These are phyloP conservation scores for Macrotus californicus DNA, from an alignment of 2,113 vertebrate species.

Conservation along the genomic window DNA sequence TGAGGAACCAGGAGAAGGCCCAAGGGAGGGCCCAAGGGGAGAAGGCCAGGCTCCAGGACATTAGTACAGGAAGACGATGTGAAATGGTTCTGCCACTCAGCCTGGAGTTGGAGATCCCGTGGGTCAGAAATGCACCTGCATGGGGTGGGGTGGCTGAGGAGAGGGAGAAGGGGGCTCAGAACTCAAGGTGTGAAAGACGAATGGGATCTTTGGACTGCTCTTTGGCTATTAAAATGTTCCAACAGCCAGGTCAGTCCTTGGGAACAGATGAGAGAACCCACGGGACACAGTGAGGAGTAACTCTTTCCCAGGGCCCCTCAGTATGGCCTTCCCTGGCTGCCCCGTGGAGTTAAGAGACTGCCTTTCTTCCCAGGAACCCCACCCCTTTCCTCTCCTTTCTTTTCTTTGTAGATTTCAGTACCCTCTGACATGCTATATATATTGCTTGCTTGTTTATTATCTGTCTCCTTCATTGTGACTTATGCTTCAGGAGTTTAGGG, in stretches of 20 bases:
- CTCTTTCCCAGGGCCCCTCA: background rate
- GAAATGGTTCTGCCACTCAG: background rate
- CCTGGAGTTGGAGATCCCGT: background rate
- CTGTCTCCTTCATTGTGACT: background rate
- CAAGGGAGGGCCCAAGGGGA: background rate
- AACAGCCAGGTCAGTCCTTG: background rate
- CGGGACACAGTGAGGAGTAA: background rate
- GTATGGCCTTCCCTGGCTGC: background rate
- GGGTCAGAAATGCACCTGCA: background rate
- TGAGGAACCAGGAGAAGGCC: background rate
- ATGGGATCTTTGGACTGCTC: background rate
- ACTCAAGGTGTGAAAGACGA: background rate
- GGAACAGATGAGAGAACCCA: accelerated
- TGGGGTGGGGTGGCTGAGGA: background rate
- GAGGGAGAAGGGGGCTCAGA: background rate
- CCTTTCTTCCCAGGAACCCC: background rate
- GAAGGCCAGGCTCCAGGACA: background rate
- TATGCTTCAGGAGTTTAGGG: background rate
- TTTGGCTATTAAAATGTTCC: background rate
- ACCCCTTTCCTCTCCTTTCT: background rate
- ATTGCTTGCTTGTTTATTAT: background rate
- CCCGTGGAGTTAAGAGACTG: background rate
- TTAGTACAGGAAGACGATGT: background rate
- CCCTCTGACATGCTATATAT: background rate
- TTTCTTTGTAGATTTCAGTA: background rate